These are phyloP conservation scores for Brenthis ino DNA, from an alignment of 2,888 invertebrate species.

Conservation along the genomic window DNA sequence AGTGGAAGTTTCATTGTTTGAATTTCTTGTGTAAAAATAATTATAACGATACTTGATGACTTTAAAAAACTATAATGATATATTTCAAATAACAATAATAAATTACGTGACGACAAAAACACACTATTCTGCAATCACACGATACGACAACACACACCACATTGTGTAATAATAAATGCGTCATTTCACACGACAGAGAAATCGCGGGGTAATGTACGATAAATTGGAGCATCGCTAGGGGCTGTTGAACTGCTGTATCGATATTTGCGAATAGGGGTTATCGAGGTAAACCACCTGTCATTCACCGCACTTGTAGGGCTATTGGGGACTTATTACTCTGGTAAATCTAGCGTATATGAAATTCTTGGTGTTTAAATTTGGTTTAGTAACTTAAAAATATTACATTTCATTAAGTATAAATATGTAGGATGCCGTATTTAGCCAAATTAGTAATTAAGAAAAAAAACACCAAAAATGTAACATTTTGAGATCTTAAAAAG, in stretches of 20 bases:
- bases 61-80: constrained; percentile 1
- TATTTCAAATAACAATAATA: constrained; percentile 13
- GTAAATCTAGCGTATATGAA: not conserved
- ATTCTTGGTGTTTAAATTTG: no score
- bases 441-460: no score
- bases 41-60: not conserved
- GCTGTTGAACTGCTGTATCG: constrained; percentile 45
- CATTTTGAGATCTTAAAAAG: constrained; percentile 2
- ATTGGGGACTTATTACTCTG: constrained; percentile 10
- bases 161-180: constrained; percentile 35
- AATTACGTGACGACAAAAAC: constrained; percentile 13
- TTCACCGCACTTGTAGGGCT: constrained; percentile 29
- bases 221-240: constrained; percentile 54
- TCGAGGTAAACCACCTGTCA: constrained; percentile 45
- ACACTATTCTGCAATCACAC: constrained; percentile 31
- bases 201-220: constrained; percentile 57
- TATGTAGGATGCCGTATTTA: no score
- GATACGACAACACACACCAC: constrained; percentile 34
- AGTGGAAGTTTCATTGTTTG: no score
- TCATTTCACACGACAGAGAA: constrained; percentile 47
- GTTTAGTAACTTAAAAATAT: no score
- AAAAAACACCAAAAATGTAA: no score
- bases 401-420: no score
- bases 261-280: constrained; percentile 47
- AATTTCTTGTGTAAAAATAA: no score